phyloP scores from a whole-genome alignment of 2,888 invertebrate species.

The Rhagonycha lutea region DNA sequence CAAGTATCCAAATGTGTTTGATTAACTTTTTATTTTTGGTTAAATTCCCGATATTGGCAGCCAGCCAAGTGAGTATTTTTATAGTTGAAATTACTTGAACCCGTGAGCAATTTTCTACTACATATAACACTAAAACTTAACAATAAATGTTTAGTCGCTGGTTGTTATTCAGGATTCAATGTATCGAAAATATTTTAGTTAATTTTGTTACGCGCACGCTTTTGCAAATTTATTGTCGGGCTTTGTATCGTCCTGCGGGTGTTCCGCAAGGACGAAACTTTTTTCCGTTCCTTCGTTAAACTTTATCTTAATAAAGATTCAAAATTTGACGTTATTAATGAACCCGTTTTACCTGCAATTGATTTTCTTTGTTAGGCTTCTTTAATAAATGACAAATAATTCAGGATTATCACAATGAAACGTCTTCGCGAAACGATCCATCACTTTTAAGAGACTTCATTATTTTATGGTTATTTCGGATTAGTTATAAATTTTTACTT shows the following conservation, averaged over 20 bases:
- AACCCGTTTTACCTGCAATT: neutral
- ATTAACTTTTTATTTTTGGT: neutral
- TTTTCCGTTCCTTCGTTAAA: neutral
- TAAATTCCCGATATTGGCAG: neutral
- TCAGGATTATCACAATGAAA: neutral
- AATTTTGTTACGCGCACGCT: neutral
- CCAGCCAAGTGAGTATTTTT: neutral
- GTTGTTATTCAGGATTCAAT: neutral
- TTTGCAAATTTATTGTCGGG: neutral
- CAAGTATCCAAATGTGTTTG: neutral
- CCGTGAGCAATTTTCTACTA: neutral
- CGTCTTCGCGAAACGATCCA: neutral
- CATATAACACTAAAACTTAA: neutral
- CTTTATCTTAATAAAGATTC: neutral
- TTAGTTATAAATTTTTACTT: neutral
- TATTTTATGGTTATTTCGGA: neutral
- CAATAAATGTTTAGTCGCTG: neutral
- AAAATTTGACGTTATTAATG: neutral
- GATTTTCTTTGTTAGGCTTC: neutral
- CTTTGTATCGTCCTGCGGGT: neutral
- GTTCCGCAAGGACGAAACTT: neutral
- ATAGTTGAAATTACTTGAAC: constrained; percentile 3
- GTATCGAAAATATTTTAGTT: neutral
- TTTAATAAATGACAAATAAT: neutral
- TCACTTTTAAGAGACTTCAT: neutral